Conservation (phyloP, 2,113 vertebrate genomes). For the Labeo rohita region DNA sequence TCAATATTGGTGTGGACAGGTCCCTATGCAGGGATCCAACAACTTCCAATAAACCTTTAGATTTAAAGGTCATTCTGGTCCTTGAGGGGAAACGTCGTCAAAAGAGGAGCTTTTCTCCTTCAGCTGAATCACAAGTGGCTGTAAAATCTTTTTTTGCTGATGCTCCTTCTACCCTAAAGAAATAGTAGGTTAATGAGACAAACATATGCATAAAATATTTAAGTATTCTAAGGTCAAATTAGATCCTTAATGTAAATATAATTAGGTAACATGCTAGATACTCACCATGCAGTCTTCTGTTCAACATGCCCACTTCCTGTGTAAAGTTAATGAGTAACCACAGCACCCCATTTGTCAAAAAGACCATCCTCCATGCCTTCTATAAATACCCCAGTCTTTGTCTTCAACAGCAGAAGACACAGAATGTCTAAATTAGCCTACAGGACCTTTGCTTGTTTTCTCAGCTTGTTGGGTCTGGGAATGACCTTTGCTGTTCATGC, state of each 20-base stretch:
- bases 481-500: slow-evolving; percentile 16
- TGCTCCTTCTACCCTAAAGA: background rate
- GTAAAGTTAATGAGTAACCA: slow-evolving; percentile 1
- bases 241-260: background rate
- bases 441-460: slow-evolving; percentile 64
- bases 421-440: slow-evolving; percentile 63
- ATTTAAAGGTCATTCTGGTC: slow-evolving; percentile 59
- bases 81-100: background rate
- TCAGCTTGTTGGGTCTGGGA: slow-evolving; percentile 62
- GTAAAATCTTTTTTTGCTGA: background rate
- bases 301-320: background rate
- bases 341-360: background rate
- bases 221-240: background rate
- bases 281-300: background rate
- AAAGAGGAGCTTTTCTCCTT: background rate
- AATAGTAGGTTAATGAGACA: slow-evolving; percentile 18
- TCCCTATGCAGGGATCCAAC: background rate
- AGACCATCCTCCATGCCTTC: slow-evolving; percentile 32
- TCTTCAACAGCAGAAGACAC: slow-evolving; percentile 45
- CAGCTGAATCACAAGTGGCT: slow-evolving; percentile 5
- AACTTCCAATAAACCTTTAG: slow-evolving; percentile 61
- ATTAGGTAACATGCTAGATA: background rate
- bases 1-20: too few relatives aligned
- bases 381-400: slow-evolving; percentile 58
- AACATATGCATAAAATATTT: slow-evolving; percentile 2